Percentiles rank a stretch among this genome's conserved stretches.
These are phyloP conservation scores for Gonatopus flavifemur DNA, from an alignment of 1,140 invertebrate genomes.

Conservation along the genomic window DNA sequence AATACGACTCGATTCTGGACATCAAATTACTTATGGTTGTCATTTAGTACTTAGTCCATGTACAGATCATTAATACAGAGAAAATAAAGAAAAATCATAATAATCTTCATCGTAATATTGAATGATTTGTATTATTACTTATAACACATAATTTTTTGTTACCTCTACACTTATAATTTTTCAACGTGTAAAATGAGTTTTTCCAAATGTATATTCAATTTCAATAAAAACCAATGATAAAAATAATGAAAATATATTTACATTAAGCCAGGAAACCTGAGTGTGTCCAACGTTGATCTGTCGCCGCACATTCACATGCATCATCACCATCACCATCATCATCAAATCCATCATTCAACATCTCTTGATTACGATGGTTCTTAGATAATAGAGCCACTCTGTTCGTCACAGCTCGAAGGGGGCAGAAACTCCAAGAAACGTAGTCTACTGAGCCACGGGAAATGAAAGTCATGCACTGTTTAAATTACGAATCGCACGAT, in stretches of 20 bases:
- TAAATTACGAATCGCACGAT: no score
- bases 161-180: background rate
- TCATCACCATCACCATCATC: slow-evolving; percentile 44
- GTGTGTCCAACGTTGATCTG: slow-evolving; percentile 48
- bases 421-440: no score
- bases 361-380: slow-evolving; percentile 48
- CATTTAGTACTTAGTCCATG: no score
- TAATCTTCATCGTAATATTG: slow-evolving; percentile 10
- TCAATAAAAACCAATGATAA: slow-evolving; percentile 1
- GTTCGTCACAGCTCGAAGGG: no score
- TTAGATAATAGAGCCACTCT: no score
- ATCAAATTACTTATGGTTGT: no score
- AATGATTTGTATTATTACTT: slow-evolving; percentile 14
- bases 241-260: background rate
- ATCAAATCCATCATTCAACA: no score
- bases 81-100: no score
- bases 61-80: no score
- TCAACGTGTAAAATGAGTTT: background rate
- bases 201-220: background rate
- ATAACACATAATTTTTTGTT: slow-evolving; percentile 2
- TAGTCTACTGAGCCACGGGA: no score
- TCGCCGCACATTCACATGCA: slow-evolving; percentile 55
- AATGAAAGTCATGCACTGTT: no score
- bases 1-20: no score
- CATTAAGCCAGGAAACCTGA: slow-evolving; percentile 39